A percentile compares a stretch with the other conserved stretches of the same genome.
Conservation (phyloP, 2,888 invertebrate species). For the Pardosa pseudoannulata region DNA sequence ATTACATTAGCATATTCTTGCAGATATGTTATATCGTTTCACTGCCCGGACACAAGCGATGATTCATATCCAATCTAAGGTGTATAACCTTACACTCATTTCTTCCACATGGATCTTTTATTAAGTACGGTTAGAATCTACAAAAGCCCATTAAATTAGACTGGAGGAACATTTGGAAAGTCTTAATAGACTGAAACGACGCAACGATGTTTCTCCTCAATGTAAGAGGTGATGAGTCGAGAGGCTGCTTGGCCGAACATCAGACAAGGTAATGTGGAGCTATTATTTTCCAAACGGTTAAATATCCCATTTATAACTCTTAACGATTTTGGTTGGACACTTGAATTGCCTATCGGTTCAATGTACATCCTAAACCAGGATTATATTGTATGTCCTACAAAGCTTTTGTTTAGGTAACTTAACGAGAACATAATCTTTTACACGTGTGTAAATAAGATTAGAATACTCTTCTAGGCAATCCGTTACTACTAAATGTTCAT, state of each 20-base stretch:
- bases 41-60: background rate
- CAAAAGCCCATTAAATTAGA: background rate
- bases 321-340: too few relatives aligned
- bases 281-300: background rate
- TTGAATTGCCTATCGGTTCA: too few relatives aligned
- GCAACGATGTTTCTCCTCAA: background rate
- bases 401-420: too few relatives aligned
- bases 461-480: too few relatives aligned
- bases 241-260: background rate
- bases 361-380: too few relatives aligned
- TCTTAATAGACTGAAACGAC: background rate
- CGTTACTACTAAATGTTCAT: too few relatives aligned
- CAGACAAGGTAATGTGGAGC: slow-evolving; percentile 15
- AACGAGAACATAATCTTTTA: too few relatives aligned
- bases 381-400: too few relatives aligned
- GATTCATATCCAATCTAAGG: background rate
- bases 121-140: background rate
- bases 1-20: slow-evolving; percentile 26
- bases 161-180: slow-evolving; percentile 1
- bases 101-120: slow-evolving; percentile 11
- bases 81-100: background rate
- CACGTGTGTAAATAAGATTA: too few relatives aligned
- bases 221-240: slow-evolving; percentile 15
- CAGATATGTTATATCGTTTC: background rate
- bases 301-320: background rate